Evolutionary conservation across 2,113 vertebrate species (phyloP), one percentile per base, ranked within the genome.

Genomic region (Colistium nudipinnis): DNA sequence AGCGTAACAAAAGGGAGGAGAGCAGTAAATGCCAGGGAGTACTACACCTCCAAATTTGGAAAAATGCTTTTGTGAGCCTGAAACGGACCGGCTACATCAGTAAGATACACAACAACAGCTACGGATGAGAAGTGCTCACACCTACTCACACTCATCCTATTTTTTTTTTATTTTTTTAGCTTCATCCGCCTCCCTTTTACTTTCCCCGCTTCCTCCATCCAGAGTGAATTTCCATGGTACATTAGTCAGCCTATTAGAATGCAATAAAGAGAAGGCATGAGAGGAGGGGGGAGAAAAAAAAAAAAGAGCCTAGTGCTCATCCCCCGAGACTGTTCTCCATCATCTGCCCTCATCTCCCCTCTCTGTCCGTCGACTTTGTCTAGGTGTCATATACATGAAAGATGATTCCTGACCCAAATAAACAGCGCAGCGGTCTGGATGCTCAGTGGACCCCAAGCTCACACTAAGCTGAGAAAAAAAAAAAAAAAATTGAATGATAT

Each of bases 221-320:
- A 91, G 94, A 96, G 94, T 93, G 93, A 93, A 96, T 97, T 96
- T 97, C 95, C 95, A 97, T 95, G 96, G 95, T 97, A 98, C 96
- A 98, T 98, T 98, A 97, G 96, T 96, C 96, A 95, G 95, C 94
- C 94, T 95, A 97, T 98, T 97, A 96, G 94, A 95, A 96, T 95
- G 94, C 93, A 96, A 96, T 87, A 78, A 78, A 84, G 71, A 54
- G 70, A 67, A 81, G 52, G 70, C 72, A 76, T 67, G 84, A 84
- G 73, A 74, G 38, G 53, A 53, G 10, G 52, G 22, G 27, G 16
- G 20, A 25, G 45, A 2, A 10, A 9, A 17, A 41, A 61, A 70
- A 67, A 57, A 52, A 74, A 57, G 93, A 95, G 95, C 94, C 95
- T 91, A 93, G 92, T 91, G 94, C 91, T 92, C 89, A 92, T 96